Percentiles rank a stretch among this genome's conserved stretches.
These are phyloP conservation scores for Nannobrachium achirus DNA, from an alignment of 2,113 vertebrate species.

Conservation along the genomic window DNA sequence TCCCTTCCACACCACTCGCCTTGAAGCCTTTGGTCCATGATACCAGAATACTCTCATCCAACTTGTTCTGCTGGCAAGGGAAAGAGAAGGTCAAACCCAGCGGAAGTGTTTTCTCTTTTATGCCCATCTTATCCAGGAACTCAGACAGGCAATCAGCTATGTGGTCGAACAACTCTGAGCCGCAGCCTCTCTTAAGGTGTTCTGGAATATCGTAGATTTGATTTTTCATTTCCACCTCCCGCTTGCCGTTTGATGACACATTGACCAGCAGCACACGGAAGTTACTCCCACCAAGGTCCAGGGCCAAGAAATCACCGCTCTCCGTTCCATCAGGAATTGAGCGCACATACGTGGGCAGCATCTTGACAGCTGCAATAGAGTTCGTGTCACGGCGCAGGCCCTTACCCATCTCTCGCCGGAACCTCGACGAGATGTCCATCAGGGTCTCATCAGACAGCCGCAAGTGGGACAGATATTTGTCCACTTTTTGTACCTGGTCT, in stretches of 20 bases:
- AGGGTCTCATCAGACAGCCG: slow-evolving; percentile 88
- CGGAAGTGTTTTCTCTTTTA: slow-evolving; percentile 93
- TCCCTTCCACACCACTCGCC: slow-evolving; percentile 91
- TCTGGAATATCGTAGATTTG: slow-evolving; percentile 94
- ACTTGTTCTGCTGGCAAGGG: slow-evolving; percentile 90
- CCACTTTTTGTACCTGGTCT: slow-evolving; percentile 87
- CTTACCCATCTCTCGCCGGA: slow-evolving; percentile 93
- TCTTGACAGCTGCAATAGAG: slow-evolving; percentile 91
- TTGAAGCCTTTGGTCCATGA: slow-evolving; percentile 96
- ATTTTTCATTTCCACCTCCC: slow-evolving; percentile 93
- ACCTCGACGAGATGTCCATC: slow-evolving; percentile 87
- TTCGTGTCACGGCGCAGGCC: slow-evolving; percentile 90
- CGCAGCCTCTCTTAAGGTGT: slow-evolving; percentile 89
- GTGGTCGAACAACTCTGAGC: slow-evolving; percentile 95
- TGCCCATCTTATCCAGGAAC: slow-evolving; percentile 92
- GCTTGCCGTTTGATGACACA: slow-evolving; percentile 87
- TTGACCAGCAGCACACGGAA: slow-evolving; percentile 91
- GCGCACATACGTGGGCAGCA: slow-evolving; percentile 94
- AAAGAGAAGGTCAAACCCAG: slow-evolving; percentile 98
- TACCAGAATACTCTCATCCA: slow-evolving; percentile 93
- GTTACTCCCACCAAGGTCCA: slow-evolving; percentile 93
- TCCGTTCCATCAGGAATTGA: slow-evolving; percentile 97
- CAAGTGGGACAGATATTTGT: slow-evolving; percentile 90
- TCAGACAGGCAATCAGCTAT: slow-evolving; percentile 90
- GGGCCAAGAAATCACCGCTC: slow-evolving; percentile 90